Evolutionary conservation across 2,797 vertebrate species (phyloP), one percentile per base, ranked within the genome.

Genomic region (Heteromormyrus szaboi): DNA sequence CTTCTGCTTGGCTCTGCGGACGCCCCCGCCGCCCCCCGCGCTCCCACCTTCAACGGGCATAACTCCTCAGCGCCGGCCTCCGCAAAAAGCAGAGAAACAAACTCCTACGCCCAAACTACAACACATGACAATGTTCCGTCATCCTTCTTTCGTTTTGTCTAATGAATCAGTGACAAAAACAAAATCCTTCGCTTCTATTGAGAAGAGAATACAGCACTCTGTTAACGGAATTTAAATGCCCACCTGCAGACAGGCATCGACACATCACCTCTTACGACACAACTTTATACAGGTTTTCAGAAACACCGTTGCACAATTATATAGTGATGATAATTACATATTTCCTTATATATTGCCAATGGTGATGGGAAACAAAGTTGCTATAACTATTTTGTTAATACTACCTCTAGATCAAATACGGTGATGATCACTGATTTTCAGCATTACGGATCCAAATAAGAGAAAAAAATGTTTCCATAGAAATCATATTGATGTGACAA

Each of bases 11-110:
- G 97, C 97, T 92, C 99, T 98, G 90, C 98, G 97, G 92, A 96
- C 96, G 91, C 97, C 95, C 93, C 97, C 97, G 95, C 97, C 97
- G 92, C 97, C 98, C 95, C 97, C 98, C 94, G 98, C 98, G 91
- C 97, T 95, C 95, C 97, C 98, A 95, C 98, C 98, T 97, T 99
- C 98, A 94, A 97, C 97, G 95, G 98, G 98, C 98, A 99, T 99
- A 96, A 96, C 97, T 97, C 96, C 97, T 95, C 95, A 95, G 95
- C 95, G 92, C 89, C 89, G 93, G 95, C 93, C 92, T 93, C 95
- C 92, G 94, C 91, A 94, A 93, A 94, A 93, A 59, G 4, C 11
- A 85, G 44, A 48, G 25, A 14, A 53, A 85, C 8, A 33, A 8
- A 37, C 93, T 95, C 95, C 96, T 96, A 95, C 93, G 95, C 94